A percentile compares a stretch with the other conserved stretches of the same genome.
These are phyloP conservation scores for Gastracanthus pulcherrimus DNA, from an alignment of 2,888 invertebrate species.

Conservation along the genomic window DNA sequence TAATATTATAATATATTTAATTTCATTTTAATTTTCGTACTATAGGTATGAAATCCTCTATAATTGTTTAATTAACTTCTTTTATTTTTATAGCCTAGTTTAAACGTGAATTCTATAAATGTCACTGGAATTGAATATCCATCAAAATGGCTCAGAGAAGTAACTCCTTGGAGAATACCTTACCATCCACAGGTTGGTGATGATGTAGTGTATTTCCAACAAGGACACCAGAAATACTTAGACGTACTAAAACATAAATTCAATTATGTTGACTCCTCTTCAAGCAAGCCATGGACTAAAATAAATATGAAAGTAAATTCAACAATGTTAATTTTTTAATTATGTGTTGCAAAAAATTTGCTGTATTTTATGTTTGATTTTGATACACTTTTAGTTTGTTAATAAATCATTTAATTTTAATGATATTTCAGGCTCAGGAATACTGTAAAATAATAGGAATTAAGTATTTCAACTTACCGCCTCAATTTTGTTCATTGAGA, in stretches of 20 bases:
- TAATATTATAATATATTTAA: too few species aligned
- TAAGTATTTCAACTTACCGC: background rate
- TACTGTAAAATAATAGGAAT: background rate
- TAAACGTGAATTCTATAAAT: too few species aligned
- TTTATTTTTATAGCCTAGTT: too few species aligned
- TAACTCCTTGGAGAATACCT: background rate
- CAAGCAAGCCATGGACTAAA: background rate
- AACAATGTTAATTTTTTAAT: too few species aligned
- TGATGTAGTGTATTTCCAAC: background rate
- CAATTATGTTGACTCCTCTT: background rate
- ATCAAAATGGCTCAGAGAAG: background rate
- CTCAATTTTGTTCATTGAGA: background rate
- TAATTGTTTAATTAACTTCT: too few species aligned
- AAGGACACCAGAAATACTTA: background rate
- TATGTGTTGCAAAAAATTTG: too few species aligned
- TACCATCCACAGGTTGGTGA: background rate
- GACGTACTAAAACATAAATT: background rate
- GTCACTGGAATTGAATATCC: background rate
- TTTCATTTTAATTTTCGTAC: too few species aligned
- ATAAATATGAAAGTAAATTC: background rate
- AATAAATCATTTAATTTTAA: background rate
- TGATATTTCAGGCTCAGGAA: background rate
- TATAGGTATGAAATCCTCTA: too few species aligned
- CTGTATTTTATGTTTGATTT: too few species aligned
- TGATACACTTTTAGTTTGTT: too few species aligned